Evolutionary conservation across 1,140 invertebrate genomes (phyloP).

Genomic region (Anthonomus grandis): DNA sequence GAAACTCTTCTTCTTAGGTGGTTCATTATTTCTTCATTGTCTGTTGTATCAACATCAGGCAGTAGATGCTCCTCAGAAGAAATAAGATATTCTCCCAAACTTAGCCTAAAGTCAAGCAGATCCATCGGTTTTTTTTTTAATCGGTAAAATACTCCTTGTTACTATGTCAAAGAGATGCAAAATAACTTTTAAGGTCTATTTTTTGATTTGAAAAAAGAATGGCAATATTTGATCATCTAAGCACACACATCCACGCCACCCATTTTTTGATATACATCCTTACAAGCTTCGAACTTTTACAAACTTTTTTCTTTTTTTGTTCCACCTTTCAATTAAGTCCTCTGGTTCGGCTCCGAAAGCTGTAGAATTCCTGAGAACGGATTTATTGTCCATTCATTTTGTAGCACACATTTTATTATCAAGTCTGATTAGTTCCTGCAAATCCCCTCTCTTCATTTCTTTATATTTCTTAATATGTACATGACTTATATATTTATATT

Average conservation of each 20-base stretch:
- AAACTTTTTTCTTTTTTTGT: conserved; percentile 1
- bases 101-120: conserved; percentile 7
- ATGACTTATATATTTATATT: no score
- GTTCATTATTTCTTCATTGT: conserved; percentile 1
- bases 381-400: no score
- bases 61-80: not conserved
- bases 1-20: conserved; percentile 2
- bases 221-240: conserved; percentile 21
- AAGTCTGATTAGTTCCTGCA: no score
- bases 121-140: conserved; percentile 14
- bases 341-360: no score
- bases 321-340: conserved; percentile 12
- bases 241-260: not conserved
- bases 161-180: conserved; percentile 27
- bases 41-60: not conserved
- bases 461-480: no score
- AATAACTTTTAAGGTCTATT: conserved; percentile 26
- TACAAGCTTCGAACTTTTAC: not conserved
- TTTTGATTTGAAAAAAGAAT: conserved; percentile 19
- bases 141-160: conserved; percentile 8
- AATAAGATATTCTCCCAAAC: conserved; percentile 11
- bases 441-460: no score
- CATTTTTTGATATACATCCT: conserved; percentile 1
- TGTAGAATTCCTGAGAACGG: no score
- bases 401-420: no score